Percentiles rank a stretch among this genome's conserved stretches.
Conservation (phyloP, 2,797 vertebrate species). For the Takifugu rubripes region DNA sequence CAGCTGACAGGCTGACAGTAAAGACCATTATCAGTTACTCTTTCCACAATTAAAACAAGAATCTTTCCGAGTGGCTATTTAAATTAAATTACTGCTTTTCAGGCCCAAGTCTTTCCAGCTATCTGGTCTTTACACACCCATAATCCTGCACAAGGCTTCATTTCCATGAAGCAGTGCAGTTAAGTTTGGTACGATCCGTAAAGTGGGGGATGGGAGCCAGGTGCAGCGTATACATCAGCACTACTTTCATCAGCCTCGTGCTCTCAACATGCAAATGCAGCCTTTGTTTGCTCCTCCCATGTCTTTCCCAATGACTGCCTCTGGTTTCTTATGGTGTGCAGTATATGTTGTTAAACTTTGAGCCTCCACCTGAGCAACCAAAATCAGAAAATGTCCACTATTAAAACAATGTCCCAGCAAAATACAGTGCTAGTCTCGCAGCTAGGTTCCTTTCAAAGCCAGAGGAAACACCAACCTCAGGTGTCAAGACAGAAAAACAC, state of each 20-base stretch:
- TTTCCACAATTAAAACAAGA: background rate
- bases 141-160: too few species aligned
- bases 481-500: background rate
- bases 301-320: slow-evolving; percentile 44
- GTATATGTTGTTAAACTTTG: slow-evolving; percentile 75
- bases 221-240: slow-evolving; percentile 60
- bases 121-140: too few species aligned
- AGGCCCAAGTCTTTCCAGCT: too few species aligned
- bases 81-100: too few species aligned
- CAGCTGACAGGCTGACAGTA: slow-evolving; percentile 29
- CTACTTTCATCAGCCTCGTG: slow-evolving; percentile 52
- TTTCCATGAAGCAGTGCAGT: too few species aligned
- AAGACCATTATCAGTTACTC: slow-evolving; percentile 64
- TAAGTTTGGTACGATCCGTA: too few species aligned
- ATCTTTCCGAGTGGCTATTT: too few species aligned
- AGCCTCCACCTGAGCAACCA: slow-evolving; percentile 57
- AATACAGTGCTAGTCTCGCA: slow-evolving; percentile 1
- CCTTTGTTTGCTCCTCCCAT: slow-evolving; percentile 61
- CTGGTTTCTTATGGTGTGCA: slow-evolving; percentile 62
- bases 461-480: background rate
- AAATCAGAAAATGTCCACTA: slow-evolving; percentile 31
- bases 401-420: slow-evolving; percentile 15
- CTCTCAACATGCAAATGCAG: slow-evolving; percentile 58
- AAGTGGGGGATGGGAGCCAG: slow-evolving; percentile 51
- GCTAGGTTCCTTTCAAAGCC: slow-evolving; percentile 5